Conservation (phyloP, 2,113 vertebrate genomes). For the Triplophysa siluroides region DNA sequence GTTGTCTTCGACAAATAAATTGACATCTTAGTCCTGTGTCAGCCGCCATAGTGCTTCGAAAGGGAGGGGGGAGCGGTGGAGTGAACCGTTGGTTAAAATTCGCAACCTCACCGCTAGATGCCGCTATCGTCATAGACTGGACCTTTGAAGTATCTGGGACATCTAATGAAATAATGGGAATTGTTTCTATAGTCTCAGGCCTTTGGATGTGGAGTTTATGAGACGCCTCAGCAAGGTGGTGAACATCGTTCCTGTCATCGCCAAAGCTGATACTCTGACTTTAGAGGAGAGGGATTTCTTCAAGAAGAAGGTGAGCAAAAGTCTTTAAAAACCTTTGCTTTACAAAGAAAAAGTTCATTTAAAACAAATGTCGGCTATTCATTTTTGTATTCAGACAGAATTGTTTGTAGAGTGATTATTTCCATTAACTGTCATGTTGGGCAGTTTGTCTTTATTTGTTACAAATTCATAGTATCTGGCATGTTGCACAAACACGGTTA, state of each 20-base stretch:
- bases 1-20: no score
- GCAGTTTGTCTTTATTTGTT: neutral
- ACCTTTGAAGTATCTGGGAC: no score
- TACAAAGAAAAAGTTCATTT: neutral
- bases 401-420: neutral
- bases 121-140: no score
- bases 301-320: conserved; percentile 85
- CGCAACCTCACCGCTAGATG: no score
- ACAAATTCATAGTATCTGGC: neutral
- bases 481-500: neutral
- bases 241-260: conserved; percentile 96
- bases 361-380: no score
- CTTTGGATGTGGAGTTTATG: conserved; percentile 98
- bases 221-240: conserved; percentile 97
- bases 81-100: no score
- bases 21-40: no score
- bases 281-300: conserved; percentile 97
- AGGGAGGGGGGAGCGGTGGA: no score
- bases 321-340: neutral
- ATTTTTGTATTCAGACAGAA: neutral
- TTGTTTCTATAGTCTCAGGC: conserved; percentile 79
- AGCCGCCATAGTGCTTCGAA: no score
- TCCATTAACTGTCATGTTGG: neutral
- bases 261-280: conserved; percentile 94
- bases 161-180: no score